phyloP scores from a whole-genome alignment of 35 echinoderm and acorn worm species.

The Patiria miniata region DNA sequence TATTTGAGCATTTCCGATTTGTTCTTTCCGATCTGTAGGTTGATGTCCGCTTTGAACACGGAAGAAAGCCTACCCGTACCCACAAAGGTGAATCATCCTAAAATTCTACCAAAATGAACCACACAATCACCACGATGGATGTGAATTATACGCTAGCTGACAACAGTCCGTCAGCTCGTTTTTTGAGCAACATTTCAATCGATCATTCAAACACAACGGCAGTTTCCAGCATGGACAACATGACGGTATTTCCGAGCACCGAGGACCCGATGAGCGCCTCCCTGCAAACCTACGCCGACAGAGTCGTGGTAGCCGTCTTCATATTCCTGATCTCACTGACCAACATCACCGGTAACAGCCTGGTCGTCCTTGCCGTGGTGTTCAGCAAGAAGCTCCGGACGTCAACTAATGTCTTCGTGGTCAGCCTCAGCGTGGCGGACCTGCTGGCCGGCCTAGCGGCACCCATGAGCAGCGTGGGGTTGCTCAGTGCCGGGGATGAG shows the following conservation, averaged over 20 bases:
- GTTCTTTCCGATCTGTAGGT: too few species aligned
- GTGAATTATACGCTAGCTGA: not conserved
- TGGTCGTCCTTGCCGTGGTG: conserved; percentile 65
- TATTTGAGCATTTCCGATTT: too few species aligned
- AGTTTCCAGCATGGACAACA: not conserved
- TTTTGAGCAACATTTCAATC: not conserved
- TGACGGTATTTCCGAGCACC: not conserved
- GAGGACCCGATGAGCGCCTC: not conserved
- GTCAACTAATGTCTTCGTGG: conserved; percentile 73
- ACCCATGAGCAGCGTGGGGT: conserved; percentile 56
- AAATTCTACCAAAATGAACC: not conserved
- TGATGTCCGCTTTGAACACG: too few species aligned
- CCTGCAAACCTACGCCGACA: not conserved
- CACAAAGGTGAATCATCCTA: not conserved
- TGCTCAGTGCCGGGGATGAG: not conserved
- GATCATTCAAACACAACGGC: not conserved
- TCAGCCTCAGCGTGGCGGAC: conserved; percentile 78
- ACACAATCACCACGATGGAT: not conserved
- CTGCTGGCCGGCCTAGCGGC: conserved; percentile 64
- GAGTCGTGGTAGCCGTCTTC: conserved; percentile 39
- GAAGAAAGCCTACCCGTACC: not conserved
- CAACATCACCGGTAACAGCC: conserved; percentile 52
- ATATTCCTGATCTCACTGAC: conserved; percentile 53
- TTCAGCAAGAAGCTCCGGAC: conserved; percentile 66
- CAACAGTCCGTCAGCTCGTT: not conserved